Base-by-base conservation (phyloP, 2,797 vertebrate genomes). In the Pyrocephalus nanus region DNA sequence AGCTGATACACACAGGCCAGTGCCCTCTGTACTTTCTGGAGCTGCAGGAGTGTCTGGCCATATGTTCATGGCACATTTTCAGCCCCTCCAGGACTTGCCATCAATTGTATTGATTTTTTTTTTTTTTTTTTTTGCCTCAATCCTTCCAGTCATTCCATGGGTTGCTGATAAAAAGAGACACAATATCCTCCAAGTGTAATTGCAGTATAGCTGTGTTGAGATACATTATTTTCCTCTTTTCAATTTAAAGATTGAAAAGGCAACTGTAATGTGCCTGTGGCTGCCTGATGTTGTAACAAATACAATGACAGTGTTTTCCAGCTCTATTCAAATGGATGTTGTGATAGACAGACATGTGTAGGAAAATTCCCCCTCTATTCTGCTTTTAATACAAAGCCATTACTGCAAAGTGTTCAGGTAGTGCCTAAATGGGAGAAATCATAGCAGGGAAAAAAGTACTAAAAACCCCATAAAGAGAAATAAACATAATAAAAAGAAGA, bases 1-100 rank as follows among this genome's bases (percentile, higher is more conserved):
- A 20, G 16, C 3, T 36, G 10, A 9, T 20, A 6, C 22, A 4
- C 2, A 0, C 8, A 62, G 32, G 7, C 5, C 15, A 14, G 25
- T 34, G 67, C 30, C 21, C 43, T 58, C 30, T 74, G 66, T 10
- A 12, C 13, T 11, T 75, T 22, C 57, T 43, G 21, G 15, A 47
- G 22, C 26, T 60, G 3, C 4, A 3, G 3, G 9, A 4, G 1
- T 6, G 30, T n/a, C 57, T 60, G 34, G 15, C 60, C 18, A 2
- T 6, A 9, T 6, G 4, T 13, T 12, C 16, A 0, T 4, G n/a
- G n/a, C 29, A 47, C 12, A 9, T 12, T 45, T n/a, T 15, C 70
- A 51, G 7, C 8, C 30, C 29, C 34, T 61, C 20, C 51, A 30
- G 38, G 36, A 8, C 23, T 55, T 55, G 30, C 8, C 64, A 42